Evolutionary conservation across 2,888 invertebrate genomes (phyloP).

Genomic region (Leucoma salicis): DNA sequence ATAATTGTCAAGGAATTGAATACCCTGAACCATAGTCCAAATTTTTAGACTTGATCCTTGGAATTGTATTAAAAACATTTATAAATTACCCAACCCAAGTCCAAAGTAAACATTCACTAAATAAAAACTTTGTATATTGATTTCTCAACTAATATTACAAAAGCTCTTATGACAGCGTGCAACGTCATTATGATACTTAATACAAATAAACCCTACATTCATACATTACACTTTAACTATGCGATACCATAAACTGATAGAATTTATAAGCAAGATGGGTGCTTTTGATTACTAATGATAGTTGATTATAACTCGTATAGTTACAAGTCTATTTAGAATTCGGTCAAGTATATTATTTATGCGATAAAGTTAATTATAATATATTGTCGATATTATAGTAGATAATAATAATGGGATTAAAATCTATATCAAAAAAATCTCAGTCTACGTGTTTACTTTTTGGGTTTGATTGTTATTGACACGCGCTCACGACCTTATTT

Average conservation of each 20-base stretch:
- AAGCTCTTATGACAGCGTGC: too few species aligned
- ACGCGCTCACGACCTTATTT: background rate
- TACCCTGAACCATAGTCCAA: too few species aligned
- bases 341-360: constrained; percentile 49
- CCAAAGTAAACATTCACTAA: too few species aligned
- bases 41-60: too few species aligned
- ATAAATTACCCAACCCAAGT: too few species aligned
- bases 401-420: background rate
- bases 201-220: constrained; percentile 7
- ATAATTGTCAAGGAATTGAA: too few species aligned
- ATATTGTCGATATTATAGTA: background rate
- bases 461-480: background rate
- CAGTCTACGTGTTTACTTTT: background rate
- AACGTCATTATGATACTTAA: background rate
- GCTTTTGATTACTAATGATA: constrained; percentile 47
- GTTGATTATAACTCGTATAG: constrained; percentile 39
- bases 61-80: too few species aligned
- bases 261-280: constrained; percentile 55
- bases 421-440: background rate
- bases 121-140: too few species aligned
- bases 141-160: too few species aligned
- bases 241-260: constrained; percentile 45
- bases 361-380: constrained; percentile 25
- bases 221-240: constrained; percentile 6
- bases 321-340: constrained; percentile 43